Evolutionary conservation across 1,140 invertebrate genomes (phyloP), one percentile per base, ranked within the genome.

Genomic region (Neelides sp.): DNA sequence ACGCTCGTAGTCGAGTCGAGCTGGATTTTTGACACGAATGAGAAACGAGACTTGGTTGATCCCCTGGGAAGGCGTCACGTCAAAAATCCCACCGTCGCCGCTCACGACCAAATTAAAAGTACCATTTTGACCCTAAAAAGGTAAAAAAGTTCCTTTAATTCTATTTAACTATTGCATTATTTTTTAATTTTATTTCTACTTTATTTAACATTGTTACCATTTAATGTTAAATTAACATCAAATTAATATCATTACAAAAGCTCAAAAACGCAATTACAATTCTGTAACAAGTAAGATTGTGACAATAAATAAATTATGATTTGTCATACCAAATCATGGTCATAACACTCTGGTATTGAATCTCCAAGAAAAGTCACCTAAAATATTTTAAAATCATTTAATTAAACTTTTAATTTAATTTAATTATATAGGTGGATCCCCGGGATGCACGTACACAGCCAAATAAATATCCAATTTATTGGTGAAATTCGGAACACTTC

Each of bases 11-110:
- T 95, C 91, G 13, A 96, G 68, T 49, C 76, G 76, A 2, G 75
- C 71, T 1, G 88, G 75, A 65, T 93, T 81, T 66, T 84, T 88
- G 0, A 96, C 89, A 50, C 87, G 72, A 48, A 96, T 83, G 37
- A 91, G 71, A 66, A 95, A 92, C 7, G 86, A 83, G 4, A 87
- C 88, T 68, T 95, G 89, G 63, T 94, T 93, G 17, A 92, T 85
- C 3, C 83, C 87, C 65, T 82, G 75, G 4, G 76, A 78, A 4
- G 91, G 92, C 10, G 85, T 87, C 1, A 94, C 80, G 59, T 93
- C 85, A 66, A 96, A 95, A 2, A 88, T 78, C 54, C 82, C 81
- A 51, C 79, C 75, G 57, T 83, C 81, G 23, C 82, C 84, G 64
- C 83, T 77, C 28, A 94, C 69, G 47, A 77, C 82, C 57, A 95